Conservation (phyloP, 2,888 invertebrate genomes). For the Platycheirus albimanus region DNA sequence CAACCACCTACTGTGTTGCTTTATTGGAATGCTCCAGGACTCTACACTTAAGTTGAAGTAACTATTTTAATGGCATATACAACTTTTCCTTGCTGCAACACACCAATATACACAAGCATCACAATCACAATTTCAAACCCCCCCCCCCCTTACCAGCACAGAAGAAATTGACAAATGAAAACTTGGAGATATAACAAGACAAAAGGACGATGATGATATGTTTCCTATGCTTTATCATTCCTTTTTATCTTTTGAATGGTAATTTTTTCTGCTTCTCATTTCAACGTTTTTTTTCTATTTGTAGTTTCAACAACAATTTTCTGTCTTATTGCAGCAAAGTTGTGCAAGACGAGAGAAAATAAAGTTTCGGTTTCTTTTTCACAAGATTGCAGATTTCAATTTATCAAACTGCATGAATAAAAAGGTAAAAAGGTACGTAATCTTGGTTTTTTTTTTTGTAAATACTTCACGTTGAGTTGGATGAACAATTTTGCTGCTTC, state of each 20-base stretch:
- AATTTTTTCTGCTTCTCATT: constrained; percentile 27
- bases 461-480: background rate
- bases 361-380: constrained; percentile 33
- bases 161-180: constrained; percentile 49
- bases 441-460: background rate
- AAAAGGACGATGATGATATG: constrained; percentile 41
- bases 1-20: constrained; percentile 18
- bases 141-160: background rate
- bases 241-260: constrained; percentile 13
- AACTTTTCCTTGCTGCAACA: constrained; percentile 14
- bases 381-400: constrained; percentile 44
- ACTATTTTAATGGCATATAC: constrained; percentile 42
- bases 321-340: constrained; percentile 33
- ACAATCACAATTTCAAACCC: background rate
- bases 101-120: too few relatives aligned
- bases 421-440: background rate
- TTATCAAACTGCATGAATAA: constrained; percentile 32
- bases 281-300: constrained; percentile 11
- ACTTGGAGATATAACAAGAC: constrained; percentile 52
- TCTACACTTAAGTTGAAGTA: constrained; percentile 43
- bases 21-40: constrained; percentile 38
- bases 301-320: constrained; percentile 51
- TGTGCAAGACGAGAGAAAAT: constrained; percentile 29
- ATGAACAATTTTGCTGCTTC: constrained; percentile 22
- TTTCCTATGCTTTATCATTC: constrained; percentile 24